Evolutionary conservation across 2,888 invertebrate species (phyloP), one percentile per base, ranked within the genome.

Genomic region (Xylota sylvarum): DNA sequence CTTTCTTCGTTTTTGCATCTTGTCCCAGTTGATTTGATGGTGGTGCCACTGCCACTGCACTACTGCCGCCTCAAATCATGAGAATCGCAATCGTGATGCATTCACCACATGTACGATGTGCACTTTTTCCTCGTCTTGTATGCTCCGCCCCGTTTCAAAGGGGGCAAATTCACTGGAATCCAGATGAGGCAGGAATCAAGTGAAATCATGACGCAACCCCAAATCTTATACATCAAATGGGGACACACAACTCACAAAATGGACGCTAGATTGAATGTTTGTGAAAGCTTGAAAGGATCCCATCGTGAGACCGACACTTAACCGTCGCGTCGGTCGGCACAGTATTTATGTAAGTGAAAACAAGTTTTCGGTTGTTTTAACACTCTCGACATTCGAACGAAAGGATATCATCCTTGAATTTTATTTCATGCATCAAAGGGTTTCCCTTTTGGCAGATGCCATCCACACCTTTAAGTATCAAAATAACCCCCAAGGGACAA

Each of bases 71-170:
- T 58, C 48, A 58, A 56, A 64, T 65, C 50, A 70, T 60, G 67
- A 72, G 48, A 52, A 60, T 19, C 48, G 32, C 55, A 62, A 30
- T 32, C 64, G 52, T 43, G 62, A 43, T 55, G 55, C 60, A 60
- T 40, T 19, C 10, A 32, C 27, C 19, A n/a, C 62, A 52, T 64
- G 62, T 43, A 55, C 52, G 43, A 32, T 43, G 40, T 40, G 67
- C 67, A 58, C 70, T 60, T 82, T 72, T 65, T 58, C 55, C 35
- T 69, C 67, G 76, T 50, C 83, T 77, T 19, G 56, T 55, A 76
- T 77, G 86, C 86, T 81, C 86, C 86, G 86, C 86, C 85, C 77
- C 56, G 72, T 76, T 80, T 76, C 32, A 23, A 43, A 23, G 32
- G 55, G 46, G 50, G 65, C 46, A 62, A 73, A 46, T 23, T 64